Conservation (phyloP, 2,113 vertebrate species). For the Tetrao urogallus region DNA sequence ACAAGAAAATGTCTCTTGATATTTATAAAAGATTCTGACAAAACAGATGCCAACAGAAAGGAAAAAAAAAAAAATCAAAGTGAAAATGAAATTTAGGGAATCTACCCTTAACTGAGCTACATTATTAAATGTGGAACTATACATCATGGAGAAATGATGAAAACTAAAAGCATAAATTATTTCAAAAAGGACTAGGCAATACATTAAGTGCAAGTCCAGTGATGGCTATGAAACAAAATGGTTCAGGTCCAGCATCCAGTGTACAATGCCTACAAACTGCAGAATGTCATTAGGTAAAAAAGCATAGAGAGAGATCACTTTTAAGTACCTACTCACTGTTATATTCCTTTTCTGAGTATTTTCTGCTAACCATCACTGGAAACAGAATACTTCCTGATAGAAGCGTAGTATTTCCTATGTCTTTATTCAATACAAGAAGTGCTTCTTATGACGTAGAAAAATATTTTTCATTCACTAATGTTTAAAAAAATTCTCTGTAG, state of each 20-base stretch:
- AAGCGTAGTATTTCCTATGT: not conserved
- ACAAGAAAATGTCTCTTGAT: constrained; percentile 56
- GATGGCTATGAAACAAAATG: not conserved
- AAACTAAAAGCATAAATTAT: not conserved
- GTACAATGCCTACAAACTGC: not conserved
- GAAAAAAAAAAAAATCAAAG: constrained; percentile 3
- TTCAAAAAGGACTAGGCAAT: not conserved
- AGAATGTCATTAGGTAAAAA: not conserved
- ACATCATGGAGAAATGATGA: not conserved
- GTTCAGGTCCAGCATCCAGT: not conserved
- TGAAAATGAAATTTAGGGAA: not conserved
- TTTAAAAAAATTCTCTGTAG: not conserved
- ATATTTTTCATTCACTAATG: not conserved
- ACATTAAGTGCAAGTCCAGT: not conserved
- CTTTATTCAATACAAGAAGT: not conserved
- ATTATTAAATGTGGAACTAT: not conserved
- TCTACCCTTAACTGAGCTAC: not conserved
- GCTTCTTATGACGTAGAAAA: not conserved
- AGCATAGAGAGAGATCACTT: not conserved
- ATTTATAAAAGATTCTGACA: constrained; percentile 52
- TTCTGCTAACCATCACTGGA: not conserved
- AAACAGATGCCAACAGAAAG: constrained; percentile 24
- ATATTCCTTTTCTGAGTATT: not conserved
- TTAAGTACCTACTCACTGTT: not conserved
- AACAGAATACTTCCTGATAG: not conserved